Base-by-base conservation (phyloP, 2,888 invertebrate genomes). In the Phyto melanocephala region DNA sequence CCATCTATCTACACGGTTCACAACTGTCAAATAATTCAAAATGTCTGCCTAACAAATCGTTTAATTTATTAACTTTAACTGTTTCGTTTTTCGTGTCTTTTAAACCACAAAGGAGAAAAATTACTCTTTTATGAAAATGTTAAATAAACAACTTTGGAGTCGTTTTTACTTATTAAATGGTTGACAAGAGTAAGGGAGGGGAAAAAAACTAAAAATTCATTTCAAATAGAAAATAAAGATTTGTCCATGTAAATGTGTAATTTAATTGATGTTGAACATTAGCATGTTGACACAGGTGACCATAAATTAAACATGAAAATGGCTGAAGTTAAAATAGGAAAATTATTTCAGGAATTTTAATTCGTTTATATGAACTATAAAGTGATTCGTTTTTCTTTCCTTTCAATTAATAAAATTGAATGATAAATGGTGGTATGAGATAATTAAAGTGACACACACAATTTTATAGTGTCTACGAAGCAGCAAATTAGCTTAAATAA, bases 1-100 rank as follows among this genome's bases (percentile, higher is more conserved):
- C 40, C 24, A 65, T 20, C 50, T n/a, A 35, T 11, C n/a, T 52
- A 63, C 75, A 74, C 85, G 54, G 81, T 85, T 84, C 81, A 80
- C 81, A 86, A 86, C 86, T 88, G 87, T 86, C 88, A 86, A 86
- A 88, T 88, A 87, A 87, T 84, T 88, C 86, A 88, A 88, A 87
- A 86, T 86, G 86, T 87, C 87, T 85, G 82, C 81, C 85, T 77
- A 84, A 85, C 87, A 88, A 88, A 88, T 87, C 86, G 87, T 85
- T 84, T 81, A 74, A 87, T 87, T 87, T 85, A 81, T 84, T 82
- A 79, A 82, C 82, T 82, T 81, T 50, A 81, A 70, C 67, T 47
- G n/a, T 67, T 72, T 50, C 67, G 28, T 28, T 28, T 28, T 28
- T n/a, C n/a, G 60, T 52, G 37, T 42, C 50, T 37, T 50, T 28